A percentile compares a stretch with the other conserved stretches of the same genome.
Conservation (phyloP, 1,140 invertebrate species). For the Piezodorus guildinii region DNA sequence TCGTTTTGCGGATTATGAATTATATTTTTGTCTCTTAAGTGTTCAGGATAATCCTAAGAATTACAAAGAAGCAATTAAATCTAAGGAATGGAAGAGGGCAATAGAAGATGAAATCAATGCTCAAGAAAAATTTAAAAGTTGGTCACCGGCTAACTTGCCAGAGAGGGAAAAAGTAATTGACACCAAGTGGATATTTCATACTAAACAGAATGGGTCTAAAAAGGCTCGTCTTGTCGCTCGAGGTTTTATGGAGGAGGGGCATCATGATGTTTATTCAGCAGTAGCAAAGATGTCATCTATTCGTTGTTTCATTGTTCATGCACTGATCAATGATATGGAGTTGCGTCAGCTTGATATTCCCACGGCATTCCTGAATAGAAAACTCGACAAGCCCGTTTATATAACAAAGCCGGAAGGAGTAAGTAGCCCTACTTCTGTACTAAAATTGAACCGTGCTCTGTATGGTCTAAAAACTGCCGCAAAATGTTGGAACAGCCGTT, state of each 20-base stretch:
- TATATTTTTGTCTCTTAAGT: too few species aligned
- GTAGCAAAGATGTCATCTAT: background rate
- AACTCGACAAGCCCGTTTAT: slow-evolving; percentile 36
- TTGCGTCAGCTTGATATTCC: slow-evolving; percentile 24
- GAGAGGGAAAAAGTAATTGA: background rate
- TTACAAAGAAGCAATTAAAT: too few species aligned
- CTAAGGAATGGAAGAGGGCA: too few species aligned
- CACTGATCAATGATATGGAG: background rate
- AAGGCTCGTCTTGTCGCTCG: background rate
- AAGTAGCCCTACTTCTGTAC: slow-evolving; percentile 26
- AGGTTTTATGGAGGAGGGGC: background rate
- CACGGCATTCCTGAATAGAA: slow-evolving; percentile 34
- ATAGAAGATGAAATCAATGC: background rate
- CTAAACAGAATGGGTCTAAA: background rate
- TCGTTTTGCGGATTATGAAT: too few species aligned
- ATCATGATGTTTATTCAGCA: background rate
- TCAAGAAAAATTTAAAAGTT: background rate
- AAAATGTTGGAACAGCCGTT: slow-evolving; percentile 32
- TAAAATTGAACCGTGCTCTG: slow-evolving; percentile 32
- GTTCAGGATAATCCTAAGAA: too few species aligned
- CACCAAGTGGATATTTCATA: background rate
- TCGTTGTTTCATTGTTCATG: background rate
- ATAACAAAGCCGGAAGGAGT: slow-evolving; percentile 34
- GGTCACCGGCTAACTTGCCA: background rate
- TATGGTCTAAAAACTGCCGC: slow-evolving; percentile 38